Conservation (phyloP, 2,797 vertebrate genomes). For the Zalophus californianus region DNA sequence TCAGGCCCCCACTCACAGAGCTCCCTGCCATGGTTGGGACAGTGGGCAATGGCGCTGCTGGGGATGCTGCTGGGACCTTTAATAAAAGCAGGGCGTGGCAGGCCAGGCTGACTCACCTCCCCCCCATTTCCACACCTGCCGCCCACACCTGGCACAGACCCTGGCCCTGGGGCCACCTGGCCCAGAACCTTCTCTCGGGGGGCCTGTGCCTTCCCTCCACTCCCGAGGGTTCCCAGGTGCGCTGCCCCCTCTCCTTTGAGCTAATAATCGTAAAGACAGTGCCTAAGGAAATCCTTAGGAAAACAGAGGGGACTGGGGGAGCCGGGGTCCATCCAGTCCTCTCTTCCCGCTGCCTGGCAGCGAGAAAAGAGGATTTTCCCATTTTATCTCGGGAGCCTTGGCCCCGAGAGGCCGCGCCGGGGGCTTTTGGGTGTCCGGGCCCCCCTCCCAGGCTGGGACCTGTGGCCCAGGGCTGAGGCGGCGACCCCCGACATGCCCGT, state of each 20-base stretch:
- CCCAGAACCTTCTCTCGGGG: neutral
- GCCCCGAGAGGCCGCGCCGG: neutral
- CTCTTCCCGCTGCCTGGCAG: neutral
- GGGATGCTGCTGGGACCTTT: neutral
- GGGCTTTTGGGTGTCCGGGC: neutral
- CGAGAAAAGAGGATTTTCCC: neutral
- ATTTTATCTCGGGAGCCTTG: neutral
- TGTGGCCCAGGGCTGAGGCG: neutral
- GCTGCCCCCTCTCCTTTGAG: neutral
- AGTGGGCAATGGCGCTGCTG: neutral
- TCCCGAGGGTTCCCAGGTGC: neutral
- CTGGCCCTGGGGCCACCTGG: slow-evolving; percentile 39
- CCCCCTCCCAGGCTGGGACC: neutral
- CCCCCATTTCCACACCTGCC: slow-evolving; percentile 4
- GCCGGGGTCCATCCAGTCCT: neutral
- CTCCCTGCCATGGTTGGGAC: slow-evolving; percentile 29
- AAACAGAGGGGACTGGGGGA: neutral
- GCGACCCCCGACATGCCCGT: neutral
- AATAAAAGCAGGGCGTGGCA: neutral
- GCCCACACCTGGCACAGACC: slow-evolving; percentile 57
- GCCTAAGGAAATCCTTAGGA: rapidly evolving
- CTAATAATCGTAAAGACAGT: neutral
- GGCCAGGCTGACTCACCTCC: slow-evolving; percentile 19
- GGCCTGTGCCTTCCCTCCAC: neutral
- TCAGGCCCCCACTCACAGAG: neutral